Percentiles rank a stretch among this genome's conserved stretches.
Evolutionary conservation across 2,113 vertebrate species (phyloP).

Genomic region (Podarcis raffonei): DNA sequence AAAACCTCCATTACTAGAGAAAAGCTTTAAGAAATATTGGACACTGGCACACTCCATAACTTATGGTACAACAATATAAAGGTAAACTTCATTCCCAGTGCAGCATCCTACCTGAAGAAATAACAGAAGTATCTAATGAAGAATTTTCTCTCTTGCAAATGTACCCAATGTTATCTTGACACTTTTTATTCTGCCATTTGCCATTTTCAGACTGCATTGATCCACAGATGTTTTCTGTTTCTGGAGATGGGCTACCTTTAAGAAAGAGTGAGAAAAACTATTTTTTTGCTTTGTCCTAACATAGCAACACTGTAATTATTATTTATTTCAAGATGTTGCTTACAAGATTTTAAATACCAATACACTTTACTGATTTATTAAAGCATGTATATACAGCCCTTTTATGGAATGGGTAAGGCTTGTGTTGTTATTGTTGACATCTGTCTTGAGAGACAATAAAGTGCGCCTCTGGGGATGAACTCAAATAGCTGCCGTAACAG

Average conservation of each 20-base stretch:
- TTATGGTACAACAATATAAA: neutral
- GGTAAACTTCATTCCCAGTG: neutral
- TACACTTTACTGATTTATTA: too few species aligned
- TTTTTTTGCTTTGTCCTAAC: neutral
- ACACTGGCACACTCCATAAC: too few species aligned
- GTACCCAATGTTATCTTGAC: conserved; percentile 84
- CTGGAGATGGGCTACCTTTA: conserved; percentile 86
- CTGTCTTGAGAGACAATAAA: too few species aligned
- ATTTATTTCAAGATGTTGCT: too few species aligned
- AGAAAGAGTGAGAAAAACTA: neutral
- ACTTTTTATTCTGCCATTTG: conserved; percentile 88
- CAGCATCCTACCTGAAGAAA: conserved; percentile 62
- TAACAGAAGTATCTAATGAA: conserved; percentile 64
- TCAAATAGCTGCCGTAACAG: too few species aligned
- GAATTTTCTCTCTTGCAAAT: conserved; percentile 71
- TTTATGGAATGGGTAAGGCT: too few species aligned
- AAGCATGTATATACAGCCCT: too few species aligned
- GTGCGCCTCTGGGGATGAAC: too few species aligned
- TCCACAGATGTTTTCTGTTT: conserved; percentile 85
- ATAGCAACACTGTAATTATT: neutral
- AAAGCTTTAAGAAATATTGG: neutral
- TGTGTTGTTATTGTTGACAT: too few species aligned
- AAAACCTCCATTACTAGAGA: neutral
- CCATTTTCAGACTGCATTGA: conserved; percentile 85
- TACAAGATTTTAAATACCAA: too few species aligned